Percentiles rank a stretch among this genome's conserved stretches.
phyloP scores from a whole-genome alignment of 1,140 invertebrate species.

The Sesamia nonagrioides region DNA sequence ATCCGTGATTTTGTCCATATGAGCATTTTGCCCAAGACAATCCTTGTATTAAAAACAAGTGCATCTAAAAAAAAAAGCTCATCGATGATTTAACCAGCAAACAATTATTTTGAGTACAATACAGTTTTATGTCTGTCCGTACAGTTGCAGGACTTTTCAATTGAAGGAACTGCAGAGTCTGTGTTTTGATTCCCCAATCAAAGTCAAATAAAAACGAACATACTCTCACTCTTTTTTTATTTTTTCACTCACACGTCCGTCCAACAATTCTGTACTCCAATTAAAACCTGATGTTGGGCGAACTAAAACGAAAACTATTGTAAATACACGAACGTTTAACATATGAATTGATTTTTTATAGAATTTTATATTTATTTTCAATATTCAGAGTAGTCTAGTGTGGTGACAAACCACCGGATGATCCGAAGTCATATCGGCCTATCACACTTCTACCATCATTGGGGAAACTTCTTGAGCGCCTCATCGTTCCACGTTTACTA shows the following conservation, averaged over 20 bases:
- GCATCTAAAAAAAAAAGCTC: too few species aligned
- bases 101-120: too few species aligned
- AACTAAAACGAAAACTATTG: background rate
- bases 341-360: background rate
- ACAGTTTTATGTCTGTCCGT: background rate
- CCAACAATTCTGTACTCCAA: conserved; percentile 7
- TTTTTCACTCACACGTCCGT: conserved; percentile 9
- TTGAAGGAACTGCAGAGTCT: background rate
- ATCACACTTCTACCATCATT: too few species aligned
- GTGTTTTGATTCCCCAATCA: conserved; percentile 16
- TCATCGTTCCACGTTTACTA: too few species aligned
- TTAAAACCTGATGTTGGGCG: conserved; percentile 3
- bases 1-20: too few species aligned
- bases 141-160: background rate
- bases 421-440: too few species aligned
- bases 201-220: background rate
- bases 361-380: background rate
- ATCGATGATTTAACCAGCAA: too few species aligned
- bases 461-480: too few species aligned
- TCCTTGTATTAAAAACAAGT: too few species aligned
- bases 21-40: too few species aligned
- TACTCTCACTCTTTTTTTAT: conserved; percentile 11
- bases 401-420: too few species aligned
- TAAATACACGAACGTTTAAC: background rate
- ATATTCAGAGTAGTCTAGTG: background rate